These are phyloP conservation scores for Epizoanthus ramosus DNA, from an alignment of 92 coral and sea anemone species.

Conservation along the genomic window DNA sequence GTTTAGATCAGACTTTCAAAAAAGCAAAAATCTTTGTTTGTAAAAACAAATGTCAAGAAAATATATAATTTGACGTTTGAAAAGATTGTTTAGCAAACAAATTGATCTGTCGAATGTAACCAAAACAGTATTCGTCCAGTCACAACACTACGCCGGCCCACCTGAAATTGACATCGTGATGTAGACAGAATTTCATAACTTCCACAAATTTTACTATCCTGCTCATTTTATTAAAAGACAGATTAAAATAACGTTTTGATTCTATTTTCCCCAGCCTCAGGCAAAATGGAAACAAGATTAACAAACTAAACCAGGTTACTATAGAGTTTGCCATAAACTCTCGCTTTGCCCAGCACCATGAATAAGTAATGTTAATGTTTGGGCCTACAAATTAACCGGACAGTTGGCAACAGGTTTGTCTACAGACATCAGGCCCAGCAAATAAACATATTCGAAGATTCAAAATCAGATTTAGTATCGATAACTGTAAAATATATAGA, in stretches of 20 bases:
- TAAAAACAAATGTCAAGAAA: background rate
- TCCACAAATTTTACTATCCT: no score
- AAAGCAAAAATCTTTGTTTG: no score
- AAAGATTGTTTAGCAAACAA: slow-evolving; percentile 5
- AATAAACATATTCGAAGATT: background rate
- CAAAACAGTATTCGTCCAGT: background rate
- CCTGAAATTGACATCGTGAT: background rate
- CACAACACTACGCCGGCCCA: background rate
- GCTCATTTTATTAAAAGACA: no score
- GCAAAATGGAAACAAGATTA: no score
- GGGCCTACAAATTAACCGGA: no score
- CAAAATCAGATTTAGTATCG: background rate
- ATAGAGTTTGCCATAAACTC: no score
- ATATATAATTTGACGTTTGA: background rate
- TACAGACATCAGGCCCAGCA: background rate
- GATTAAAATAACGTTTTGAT: no score
- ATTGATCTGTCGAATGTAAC: slow-evolving; percentile 1
- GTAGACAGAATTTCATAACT: background rate
- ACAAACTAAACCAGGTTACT: no score
- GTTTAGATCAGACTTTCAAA: no score
- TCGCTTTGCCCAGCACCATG: no score
- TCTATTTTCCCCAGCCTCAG: no score
- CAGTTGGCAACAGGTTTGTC: background rate
- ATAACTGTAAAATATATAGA: background rate
- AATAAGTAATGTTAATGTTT: no score